These are phyloP conservation scores for Pseudomyrmex gracilis DNA, from an alignment of 1,140 invertebrate species.

Conservation along the genomic window DNA sequence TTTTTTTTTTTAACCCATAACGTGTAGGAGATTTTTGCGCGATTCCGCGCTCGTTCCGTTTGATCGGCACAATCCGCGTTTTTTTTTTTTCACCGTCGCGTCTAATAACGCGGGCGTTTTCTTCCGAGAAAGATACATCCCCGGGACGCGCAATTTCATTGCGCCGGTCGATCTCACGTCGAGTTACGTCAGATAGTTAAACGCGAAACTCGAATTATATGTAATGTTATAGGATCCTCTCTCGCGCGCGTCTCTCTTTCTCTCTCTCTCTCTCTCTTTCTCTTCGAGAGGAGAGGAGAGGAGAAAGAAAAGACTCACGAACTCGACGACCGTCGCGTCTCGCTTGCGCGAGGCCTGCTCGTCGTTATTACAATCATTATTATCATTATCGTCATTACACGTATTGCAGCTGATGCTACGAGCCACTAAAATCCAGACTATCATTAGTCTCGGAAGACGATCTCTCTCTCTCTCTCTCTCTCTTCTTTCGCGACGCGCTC, in stretches of 20 bases:
- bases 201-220: not conserved
- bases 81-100: conserved; percentile 31
- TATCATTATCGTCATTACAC: conserved; percentile 61
- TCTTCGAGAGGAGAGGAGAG: not conserved
- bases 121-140: not conserved
- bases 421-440: conserved; percentile 64
- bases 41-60: too few species aligned
- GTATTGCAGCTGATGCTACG: conserved; percentile 63
- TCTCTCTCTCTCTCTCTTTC: too few species aligned
- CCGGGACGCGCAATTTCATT: conserved; percentile 27
- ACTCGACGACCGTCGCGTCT: conserved; percentile 37
- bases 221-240: conserved; percentile 26
- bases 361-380: conserved; percentile 56
- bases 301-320: conserved; percentile 1
- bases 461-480: conserved; percentile 10
- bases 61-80: not conserved
- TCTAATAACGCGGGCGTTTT: not conserved
- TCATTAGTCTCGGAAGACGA: conserved; percentile 70
- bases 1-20: too few species aligned
- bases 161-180: conserved; percentile 35
- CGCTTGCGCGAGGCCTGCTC: conserved; percentile 38
- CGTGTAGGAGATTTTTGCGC: too few species aligned
- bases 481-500: conserved; percentile 23
- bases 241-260: not conserved
- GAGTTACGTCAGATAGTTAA: conserved; percentile 47